A percentile compares a stretch with the other conserved stretches of the same genome.
phyloP scores from a whole-genome alignment of 2,797 vertebrate species.

The Pseudotriccus pelzelni region DNA sequence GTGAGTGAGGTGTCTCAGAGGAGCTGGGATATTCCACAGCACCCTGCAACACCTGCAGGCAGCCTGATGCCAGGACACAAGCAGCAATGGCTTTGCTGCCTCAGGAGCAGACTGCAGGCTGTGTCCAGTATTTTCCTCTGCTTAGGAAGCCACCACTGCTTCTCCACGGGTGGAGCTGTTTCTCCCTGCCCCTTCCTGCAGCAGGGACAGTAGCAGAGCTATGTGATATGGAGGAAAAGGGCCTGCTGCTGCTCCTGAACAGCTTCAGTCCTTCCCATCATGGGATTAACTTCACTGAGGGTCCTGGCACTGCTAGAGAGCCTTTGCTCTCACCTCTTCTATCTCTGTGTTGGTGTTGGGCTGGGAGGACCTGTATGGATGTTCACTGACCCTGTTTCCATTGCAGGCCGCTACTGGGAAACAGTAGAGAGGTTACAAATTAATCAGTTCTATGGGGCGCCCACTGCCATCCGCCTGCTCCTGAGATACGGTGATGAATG shows the following conservation, averaged over 20 bases:
- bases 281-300: background rate
- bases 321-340: background rate
- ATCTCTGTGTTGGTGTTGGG: background rate
- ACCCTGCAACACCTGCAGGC: background rate
- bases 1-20: slow-evolving; percentile 13
- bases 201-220: background rate
- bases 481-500: slow-evolving; percentile 60
- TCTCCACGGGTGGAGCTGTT: background rate
- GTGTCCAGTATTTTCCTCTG: background rate
- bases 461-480: slow-evolving; percentile 71
- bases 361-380: background rate
- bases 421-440: slow-evolving; percentile 72
- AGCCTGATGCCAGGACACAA: background rate
- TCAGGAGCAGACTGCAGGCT: fast-evolving
- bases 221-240: background rate
- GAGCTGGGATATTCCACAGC: background rate
- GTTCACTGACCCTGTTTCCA: background rate
- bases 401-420: slow-evolving; percentile 72
- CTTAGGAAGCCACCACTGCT: background rate
- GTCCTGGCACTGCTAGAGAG: background rate
- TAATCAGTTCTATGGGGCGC: slow-evolving; percentile 71
- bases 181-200: background rate
- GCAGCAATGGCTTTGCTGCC: background rate
- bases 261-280: background rate
- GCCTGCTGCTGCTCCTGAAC: background rate